Evolutionary conservation across 2,888 invertebrate species (phyloP), one percentile per base, ranked within the genome.

Genomic region (Eretmocerus hayati): DNA sequence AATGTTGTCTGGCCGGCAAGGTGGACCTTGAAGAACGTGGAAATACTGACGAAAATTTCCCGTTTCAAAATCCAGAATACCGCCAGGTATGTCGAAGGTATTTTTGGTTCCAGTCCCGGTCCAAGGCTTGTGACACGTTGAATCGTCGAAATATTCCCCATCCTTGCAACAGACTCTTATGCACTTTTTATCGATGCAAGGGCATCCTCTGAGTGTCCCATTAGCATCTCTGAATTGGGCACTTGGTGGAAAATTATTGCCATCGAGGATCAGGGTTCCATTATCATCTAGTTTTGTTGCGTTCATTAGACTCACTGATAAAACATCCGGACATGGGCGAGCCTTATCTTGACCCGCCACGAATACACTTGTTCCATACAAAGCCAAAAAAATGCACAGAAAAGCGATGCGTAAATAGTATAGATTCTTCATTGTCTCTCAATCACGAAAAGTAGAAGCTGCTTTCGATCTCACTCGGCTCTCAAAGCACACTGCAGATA

Each of bases 231-330:
- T n/a, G 18, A 36, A 53, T n/a, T 48, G 50, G 3, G 20, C 13
- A 0, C 36, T 9, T 1, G 18, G 33, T 3, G 45, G 42, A 8
- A 36, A 46, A 3, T 2, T 15, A 2, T 48, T 11, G 1, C 40
- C 40, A 9, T 48, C 48, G 3, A 31, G 20, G 4, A 33, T 2
- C 0, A 50, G 23, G 15, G 53, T 40, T 2, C 44, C 47, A 15
- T 46, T 19, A n/a, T n/a, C n/a, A 3, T 16, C n/a, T 4, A 19
- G 3, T 4, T 18, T 18, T 1, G 38, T 47, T 2, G 42, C 50
- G 15, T 50, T 50, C 20, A 30, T 47, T 26, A 53, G 11, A 16
- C 33, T 37, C 3, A 53, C 18, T 6, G 53, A 50, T 30, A 50
- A 19, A 13, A 19, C 11, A 6, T 49, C 37, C 2, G 4, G 6